These are phyloP conservation scores for Drosophila nikananu DNA, from an alignment of 1,140 invertebrate species.

Conservation along the genomic window DNA sequence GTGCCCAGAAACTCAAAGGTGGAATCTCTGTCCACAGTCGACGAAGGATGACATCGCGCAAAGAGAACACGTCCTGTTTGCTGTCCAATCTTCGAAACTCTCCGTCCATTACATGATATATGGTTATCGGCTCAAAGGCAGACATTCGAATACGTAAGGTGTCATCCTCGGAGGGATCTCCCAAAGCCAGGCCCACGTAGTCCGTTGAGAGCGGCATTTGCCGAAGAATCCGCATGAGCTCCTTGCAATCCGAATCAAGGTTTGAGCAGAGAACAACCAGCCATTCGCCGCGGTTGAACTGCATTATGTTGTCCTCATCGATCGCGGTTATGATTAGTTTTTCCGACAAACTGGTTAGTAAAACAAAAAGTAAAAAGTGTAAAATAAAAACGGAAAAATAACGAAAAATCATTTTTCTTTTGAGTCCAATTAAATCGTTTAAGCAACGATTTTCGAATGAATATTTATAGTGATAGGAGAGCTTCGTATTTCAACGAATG, in stretches of 20 bases:
- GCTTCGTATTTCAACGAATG: neutral
- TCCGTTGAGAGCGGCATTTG: neutral
- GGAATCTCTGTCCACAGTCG: neutral
- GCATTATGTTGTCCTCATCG: neutral
- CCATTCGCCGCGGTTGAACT: conserved; percentile 13
- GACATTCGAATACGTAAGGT: neutral
- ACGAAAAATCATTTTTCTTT: neutral
- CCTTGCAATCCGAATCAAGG: neutral
- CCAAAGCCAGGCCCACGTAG: conserved; percentile 5
- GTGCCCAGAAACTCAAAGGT: neutral
- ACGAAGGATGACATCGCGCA: neutral
- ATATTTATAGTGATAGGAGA: neutral
- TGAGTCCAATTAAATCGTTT: too few species aligned
- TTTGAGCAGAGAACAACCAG: neutral
- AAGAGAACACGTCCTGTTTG: neutral
- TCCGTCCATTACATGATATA: conserved; percentile 24
- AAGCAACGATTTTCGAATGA: too few species aligned
- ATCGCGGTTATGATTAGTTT: neutral
- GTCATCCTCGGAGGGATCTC: neutral
- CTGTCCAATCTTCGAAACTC: conserved; percentile 4
- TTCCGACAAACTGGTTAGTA: neutral
- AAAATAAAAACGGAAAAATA: neutral
- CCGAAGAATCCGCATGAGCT: neutral
- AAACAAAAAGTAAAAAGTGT: neutral
- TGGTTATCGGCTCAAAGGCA: neutral